These are phyloP conservation scores for Epizoanthus ramosus DNA, from an alignment of 92 coral and sea anemone genomes.

Conservation along the genomic window DNA sequence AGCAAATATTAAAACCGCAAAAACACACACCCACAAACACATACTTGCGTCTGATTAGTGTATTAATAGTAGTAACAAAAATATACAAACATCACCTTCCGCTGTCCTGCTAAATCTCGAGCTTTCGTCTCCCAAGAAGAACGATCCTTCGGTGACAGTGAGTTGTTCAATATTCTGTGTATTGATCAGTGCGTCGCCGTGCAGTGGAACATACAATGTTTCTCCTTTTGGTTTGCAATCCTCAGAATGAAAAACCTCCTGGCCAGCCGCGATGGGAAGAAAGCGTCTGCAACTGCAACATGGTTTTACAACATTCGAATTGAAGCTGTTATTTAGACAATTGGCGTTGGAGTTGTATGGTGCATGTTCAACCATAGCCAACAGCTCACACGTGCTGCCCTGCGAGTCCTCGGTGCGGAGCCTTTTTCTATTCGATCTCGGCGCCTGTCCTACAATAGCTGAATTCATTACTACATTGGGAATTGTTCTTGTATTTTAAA, in stretches of 20 bases:
- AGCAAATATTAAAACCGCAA: not conserved
- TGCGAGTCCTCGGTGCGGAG: conserved; percentile 26
- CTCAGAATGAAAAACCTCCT: conserved; percentile 70
- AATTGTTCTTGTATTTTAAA: no score
- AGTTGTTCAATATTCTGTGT: conserved; percentile 77
- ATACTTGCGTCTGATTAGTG: not conserved
- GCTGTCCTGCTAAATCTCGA: conserved; percentile 67
- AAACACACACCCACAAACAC: not conserved
- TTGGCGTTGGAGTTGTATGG: not conserved
- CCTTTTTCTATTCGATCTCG: conserved; percentile 21
- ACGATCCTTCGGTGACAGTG: conserved; percentile 74
- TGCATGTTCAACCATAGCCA: not conserved
- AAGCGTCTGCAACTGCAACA: conserved; percentile 41
- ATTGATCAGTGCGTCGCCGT: conserved; percentile 54
- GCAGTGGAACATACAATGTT: conserved; percentile 65
- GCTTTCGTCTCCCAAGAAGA: conserved; percentile 75
- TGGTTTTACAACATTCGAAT: not conserved
- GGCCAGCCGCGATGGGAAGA: conserved; percentile 54
- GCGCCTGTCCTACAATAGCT: not conserved
- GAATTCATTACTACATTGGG: not conserved
- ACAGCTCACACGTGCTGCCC: not conserved
- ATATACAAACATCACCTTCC: conserved; percentile 56
- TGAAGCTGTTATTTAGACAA: not conserved
- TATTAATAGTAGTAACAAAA: not conserved
- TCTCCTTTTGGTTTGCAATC: conserved; percentile 79